Conservation (phyloP, 2,888 invertebrate genomes). For the Latrodectus elegans region DNA sequence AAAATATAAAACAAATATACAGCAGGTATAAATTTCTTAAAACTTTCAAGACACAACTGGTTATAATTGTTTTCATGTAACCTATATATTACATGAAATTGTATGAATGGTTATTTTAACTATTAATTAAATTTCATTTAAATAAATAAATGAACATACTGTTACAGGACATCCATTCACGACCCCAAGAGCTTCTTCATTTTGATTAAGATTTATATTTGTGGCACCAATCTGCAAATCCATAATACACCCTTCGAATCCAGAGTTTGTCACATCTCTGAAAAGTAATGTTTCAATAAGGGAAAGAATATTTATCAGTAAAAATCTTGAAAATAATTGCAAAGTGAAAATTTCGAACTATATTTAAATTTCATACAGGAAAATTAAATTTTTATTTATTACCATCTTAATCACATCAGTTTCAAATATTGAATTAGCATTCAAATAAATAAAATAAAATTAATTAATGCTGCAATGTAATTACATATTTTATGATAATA, state of each 20-base stretch:
- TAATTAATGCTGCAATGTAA: no score
- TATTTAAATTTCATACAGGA: neutral
- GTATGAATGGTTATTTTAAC: no score
- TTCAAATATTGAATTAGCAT: no score
- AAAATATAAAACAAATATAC: neutral
- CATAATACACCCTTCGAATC: slow-evolving; percentile 95
- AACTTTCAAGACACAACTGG: neutral
- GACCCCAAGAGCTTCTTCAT: slow-evolving; percentile 86
- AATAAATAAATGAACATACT: slow-evolving; percentile 75
- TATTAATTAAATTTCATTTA: neutral
- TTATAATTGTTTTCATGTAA: neutral
- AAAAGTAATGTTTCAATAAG: slow-evolving; percentile 73
- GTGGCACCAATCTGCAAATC: slow-evolving; percentile 85
- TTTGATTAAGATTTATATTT: slow-evolving; percentile 86
- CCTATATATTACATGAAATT: no score
- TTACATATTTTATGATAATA: no score
- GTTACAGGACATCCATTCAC: slow-evolving; percentile 90
- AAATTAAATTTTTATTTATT: neutral
- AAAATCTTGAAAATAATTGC: neutral
- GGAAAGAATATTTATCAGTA: neutral
- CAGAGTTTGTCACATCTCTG: slow-evolving; percentile 82
- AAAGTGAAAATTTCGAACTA: neutral
- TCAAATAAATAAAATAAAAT: no score
- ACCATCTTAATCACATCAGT: no score
- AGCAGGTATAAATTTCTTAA: neutral